Conservation (phyloP, 2,113 vertebrate genomes). For the Gymnogyps californianus region DNA sequence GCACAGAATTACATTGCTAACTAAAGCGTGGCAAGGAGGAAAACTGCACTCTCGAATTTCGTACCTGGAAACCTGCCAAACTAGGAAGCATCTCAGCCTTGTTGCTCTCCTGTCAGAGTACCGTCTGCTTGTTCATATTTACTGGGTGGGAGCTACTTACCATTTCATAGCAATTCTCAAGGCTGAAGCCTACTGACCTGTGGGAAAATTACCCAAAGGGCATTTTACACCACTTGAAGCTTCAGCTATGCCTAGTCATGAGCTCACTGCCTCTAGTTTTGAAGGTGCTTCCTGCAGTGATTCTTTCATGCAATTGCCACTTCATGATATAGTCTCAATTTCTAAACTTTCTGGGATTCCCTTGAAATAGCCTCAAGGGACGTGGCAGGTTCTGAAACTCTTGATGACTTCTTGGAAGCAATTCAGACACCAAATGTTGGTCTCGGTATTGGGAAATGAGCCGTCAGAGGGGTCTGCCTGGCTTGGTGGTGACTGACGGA, state of each 20-base stretch:
- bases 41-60: not conserved
- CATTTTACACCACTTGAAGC: not conserved
- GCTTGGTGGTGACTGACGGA: not conserved
- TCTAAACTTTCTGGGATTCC: not conserved
- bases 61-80: not conserved
- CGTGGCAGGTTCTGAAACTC: not conserved
- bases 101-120: not conserved
- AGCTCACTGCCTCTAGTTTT: not conserved
- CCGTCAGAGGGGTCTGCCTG: not conserved
- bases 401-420: not conserved
- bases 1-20: not conserved
- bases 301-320: not conserved
- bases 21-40: accelerated
- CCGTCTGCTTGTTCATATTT: not conserved
- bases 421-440: not conserved
- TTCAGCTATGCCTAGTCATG: not conserved
- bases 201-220: not conserved
- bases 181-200: not conserved
- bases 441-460: not conserved
- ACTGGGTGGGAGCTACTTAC: not conserved
- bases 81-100: not conserved
- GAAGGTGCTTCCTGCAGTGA: not conserved
- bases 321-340: not conserved
- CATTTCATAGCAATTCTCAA: not conserved
- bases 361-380: not conserved